A percentile compares a stretch with the other conserved stretches of the same genome.
Evolutionary conservation across 2,113 vertebrate species (phyloP).

Genomic region (Todiramphus saurophagus): DNA sequence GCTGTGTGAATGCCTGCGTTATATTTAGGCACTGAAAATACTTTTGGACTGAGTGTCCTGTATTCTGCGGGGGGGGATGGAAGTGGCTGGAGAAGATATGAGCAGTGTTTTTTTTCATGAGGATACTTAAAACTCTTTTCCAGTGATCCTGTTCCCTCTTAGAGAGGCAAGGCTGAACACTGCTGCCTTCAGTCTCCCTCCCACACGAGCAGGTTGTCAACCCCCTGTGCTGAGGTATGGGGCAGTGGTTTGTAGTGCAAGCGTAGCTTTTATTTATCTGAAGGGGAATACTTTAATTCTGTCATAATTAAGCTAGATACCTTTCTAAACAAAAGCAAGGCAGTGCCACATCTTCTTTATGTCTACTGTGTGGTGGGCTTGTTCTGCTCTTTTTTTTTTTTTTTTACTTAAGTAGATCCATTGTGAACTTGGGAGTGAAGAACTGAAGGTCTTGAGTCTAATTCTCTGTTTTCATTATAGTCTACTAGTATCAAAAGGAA

Average conservation of each 20-base stretch:
- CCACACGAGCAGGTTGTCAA: not conserved
- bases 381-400: not conserved
- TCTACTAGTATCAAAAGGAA: not conserved
- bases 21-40: constrained; percentile 56
- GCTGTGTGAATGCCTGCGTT: not conserved
- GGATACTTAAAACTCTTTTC: not conserved
- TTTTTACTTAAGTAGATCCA: not conserved
- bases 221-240: not conserved
- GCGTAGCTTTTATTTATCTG: not conserved
- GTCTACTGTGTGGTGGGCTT: accelerated
- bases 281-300: not conserved
- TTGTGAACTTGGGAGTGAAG: not conserved
- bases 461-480: not conserved
- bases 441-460: not conserved
- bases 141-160: not conserved
- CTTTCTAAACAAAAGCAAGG: not conserved
- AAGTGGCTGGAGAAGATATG: not conserved
- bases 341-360: not conserved
- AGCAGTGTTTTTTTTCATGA: not conserved
- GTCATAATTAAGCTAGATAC: not conserved
- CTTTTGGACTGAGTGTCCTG: constrained; percentile 10
- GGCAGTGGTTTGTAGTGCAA: not conserved
- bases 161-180: not conserved
- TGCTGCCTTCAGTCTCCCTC: not conserved
- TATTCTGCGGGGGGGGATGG: not conserved